Evolutionary conservation across 2,113 vertebrate genomes (phyloP), one percentile per base, ranked within the genome.

Genomic region (Rhea americana): DNA sequence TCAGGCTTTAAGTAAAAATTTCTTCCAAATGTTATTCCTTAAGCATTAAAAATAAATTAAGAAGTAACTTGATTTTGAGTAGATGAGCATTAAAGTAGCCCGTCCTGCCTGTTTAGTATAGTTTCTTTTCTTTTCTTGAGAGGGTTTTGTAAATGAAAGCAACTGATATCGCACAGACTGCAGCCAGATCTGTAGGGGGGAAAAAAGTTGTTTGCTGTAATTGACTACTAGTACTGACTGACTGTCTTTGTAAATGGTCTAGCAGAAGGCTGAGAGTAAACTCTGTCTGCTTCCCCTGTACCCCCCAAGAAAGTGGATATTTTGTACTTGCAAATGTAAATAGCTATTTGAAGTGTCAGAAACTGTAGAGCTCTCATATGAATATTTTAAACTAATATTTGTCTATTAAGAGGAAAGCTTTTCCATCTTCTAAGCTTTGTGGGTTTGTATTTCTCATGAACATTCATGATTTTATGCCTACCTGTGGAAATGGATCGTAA

Each of bases 251-350:
- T 51, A 35, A 47, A 6, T 32, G 45, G 32, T 18, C 68, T 77
- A 86, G 89, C 43, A 67, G 53, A 48, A 76, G 28, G 48, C 86
- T 86, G 70, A 82, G 71, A 80, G 78, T 94, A 84, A 93, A 68
- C 81, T 78, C 90, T 94, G 74, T 66, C 35, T 35, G 35, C 35
- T 35, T 35, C 35, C 35, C 35, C 35, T 35, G 35, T 35, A 35
- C 58, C 58, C 93, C 5, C 1, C 21, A 81, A 66, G 73, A 83
- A 90, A 22, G 53, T 71, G 55, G 55, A 16, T 75, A n/a, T 51
- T 92, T 90, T 90, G 35, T 93, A 51, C 30, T 58, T 87, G 53
- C 74, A 91, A 63, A 90, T 81, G 67, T 73, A 73, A 94, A 74
- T 45, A 63, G 63, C 67, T 82, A 21, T 89, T 92, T 85, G 41